phyloP scores from a whole-genome alignment of 2,888 invertebrate species.

The Pecten maximus region DNA sequence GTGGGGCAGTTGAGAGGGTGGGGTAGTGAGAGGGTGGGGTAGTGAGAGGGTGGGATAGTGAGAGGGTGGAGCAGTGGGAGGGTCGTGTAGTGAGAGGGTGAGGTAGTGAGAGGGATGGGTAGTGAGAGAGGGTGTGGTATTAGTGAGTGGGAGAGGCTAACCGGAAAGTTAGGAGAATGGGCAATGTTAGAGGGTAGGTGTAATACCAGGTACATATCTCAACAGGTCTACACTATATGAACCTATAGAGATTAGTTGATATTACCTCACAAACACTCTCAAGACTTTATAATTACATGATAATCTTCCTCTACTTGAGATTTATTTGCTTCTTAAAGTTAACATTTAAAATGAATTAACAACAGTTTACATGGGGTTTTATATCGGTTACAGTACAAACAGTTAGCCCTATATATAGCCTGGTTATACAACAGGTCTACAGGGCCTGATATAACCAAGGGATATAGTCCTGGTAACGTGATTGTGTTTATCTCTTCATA shows the following conservation, averaged over 20 bases:
- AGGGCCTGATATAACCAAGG: no score
- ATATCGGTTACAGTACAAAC: neutral
- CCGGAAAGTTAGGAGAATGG: no score
- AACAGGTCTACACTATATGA: neutral
- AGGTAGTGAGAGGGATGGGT: neutral
- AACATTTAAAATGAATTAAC: neutral
- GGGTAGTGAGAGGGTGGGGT: neutral
- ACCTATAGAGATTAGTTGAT: neutral
- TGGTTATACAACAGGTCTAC: neutral
- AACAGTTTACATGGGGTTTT: neutral
- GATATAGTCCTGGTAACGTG: no score
- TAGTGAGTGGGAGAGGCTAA: no score
- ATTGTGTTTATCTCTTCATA: no score
- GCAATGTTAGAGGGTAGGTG: no score
- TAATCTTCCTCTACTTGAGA: constrained; percentile 1
- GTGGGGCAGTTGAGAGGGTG: neutral
- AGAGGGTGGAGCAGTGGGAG: neutral
- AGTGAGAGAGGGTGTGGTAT: neutral
- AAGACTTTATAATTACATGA: neutral
- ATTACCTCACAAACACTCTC: neutral
- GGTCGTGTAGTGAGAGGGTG: neutral
- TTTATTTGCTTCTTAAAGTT: neutral
- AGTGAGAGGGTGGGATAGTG: neutral
- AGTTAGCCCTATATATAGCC: neutral
- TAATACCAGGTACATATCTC: no score